Base-by-base conservation (phyloP, 2,888 invertebrate genomes). In the Harpagoxenus sublaevis region DNA sequence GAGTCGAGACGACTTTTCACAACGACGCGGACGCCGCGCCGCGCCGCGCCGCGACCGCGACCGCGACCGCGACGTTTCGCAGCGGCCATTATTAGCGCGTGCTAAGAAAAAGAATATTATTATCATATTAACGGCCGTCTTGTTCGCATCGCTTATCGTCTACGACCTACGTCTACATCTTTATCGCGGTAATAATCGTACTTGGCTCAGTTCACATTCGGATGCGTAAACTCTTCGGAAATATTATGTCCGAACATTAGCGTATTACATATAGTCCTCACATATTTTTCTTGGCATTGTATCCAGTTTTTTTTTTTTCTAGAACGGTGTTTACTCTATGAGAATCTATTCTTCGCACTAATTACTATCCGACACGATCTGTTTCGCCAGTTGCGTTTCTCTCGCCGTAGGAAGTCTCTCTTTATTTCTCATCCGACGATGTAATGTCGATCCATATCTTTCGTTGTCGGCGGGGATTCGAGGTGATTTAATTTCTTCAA, bases 81-180 rank as follows among this genome's bases (percentile, higher is more conserved):
- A 60, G 68, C 78, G 42, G 15, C 62, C 57, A 35, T 66, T 86
- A 85, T 85, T 85, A 86, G 63, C 70, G 77, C 82, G 85, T 90
- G 78, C 84, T 77, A 45, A 74, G 31, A 65, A 73, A 81, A 82
- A 81, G 86, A 87, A 84, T 90, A 83, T 78, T 74, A 89, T 89
- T 90, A 89, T 85, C 90, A 87, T 89, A 83, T 87, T 88, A 89
- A 89, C 70, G 66, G 85, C 66, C 55, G 48, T 57, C n/a, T 60
- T 77, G 83, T 86, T 83, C 77, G 85, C 81, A 62, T 63, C 68
- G 65, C 65, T 86, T 86, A 88, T 89, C 85, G 75, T 82, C 73
- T 23, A 23, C 23, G 23, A 23, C 23, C 23, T 23, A 23, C 85
- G 75, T 82, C 73, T 75, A 81, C 86, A 81, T 85, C 82, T 83